phyloP scores from a whole-genome alignment of 2,888 invertebrate species.

The Villa cingulata region DNA sequence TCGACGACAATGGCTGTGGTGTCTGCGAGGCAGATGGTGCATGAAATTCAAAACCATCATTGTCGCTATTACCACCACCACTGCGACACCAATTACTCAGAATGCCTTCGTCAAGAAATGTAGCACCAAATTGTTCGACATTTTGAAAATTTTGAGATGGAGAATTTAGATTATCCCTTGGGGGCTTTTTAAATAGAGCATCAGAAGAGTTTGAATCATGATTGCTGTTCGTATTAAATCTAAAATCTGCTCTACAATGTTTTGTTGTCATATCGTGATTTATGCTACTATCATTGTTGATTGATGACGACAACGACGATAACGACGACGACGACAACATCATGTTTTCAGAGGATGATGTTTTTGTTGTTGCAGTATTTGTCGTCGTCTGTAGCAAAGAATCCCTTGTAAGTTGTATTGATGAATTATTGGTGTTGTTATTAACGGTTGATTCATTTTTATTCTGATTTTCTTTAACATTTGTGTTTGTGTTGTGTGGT shows the following conservation, averaged over 20 bases:
- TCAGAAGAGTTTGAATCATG: background rate
- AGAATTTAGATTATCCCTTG: conserved; percentile 5
- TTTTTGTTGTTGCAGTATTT: too few relatives aligned
- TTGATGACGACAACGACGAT: too few relatives aligned
- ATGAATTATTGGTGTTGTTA: background rate
- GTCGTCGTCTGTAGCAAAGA: background rate
- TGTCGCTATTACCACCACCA: conserved; percentile 12
- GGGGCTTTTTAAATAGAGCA: background rate
- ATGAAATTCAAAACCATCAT: conserved; percentile 21
- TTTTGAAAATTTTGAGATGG: conserved; percentile 41
- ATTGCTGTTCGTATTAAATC: conserved; percentile 8
- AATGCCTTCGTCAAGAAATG: conserved; percentile 67
- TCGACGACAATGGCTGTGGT: conserved; percentile 18
- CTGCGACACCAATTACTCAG: conserved; percentile 65
- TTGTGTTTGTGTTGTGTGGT: conserved; percentile 11
- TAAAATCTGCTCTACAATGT: background rate
- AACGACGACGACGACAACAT: background rate
- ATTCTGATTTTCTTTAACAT: conserved; percentile 7
- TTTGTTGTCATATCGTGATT: conserved; percentile 9
- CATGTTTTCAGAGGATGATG: background rate
- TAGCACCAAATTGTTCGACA: conserved; percentile 53
- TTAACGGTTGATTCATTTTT: conserved; percentile 24
- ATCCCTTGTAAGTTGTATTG: background rate
- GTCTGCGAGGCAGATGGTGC: conserved; percentile 13
- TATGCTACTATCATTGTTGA: background rate